Evolutionary conservation across 92 coral and sea anemone genomes (phyloP).

Genomic region (Meandrina meandrites): DNA sequence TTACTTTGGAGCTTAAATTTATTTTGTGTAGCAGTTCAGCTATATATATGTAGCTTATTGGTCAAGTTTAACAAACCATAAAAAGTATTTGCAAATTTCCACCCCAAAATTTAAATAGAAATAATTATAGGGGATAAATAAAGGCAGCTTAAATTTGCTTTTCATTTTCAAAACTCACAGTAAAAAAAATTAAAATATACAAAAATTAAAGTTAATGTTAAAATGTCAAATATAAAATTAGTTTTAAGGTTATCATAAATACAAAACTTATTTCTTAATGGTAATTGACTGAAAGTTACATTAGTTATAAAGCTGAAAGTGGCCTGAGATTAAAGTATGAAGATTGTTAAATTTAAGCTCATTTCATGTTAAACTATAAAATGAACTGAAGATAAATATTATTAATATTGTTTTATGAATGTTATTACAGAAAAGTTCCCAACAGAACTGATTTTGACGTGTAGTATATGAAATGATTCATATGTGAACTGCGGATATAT

Average conservation of each 20-base stretch:
- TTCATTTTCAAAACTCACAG: not conserved
- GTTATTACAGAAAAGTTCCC: not conserved
- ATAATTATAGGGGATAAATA: not conserved
- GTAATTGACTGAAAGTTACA: too few species aligned
- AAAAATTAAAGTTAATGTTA: not conserved
- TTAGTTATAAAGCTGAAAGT: too few species aligned
- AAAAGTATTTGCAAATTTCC: not conserved
- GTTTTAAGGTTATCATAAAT: not conserved
- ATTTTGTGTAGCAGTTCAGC: not conserved
- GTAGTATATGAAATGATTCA: too few species aligned
- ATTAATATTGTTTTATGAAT: too few species aligned
- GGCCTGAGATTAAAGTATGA: not conserved
- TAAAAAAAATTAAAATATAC: not conserved
- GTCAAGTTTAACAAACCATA: not conserved
- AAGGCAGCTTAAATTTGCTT: not conserved
- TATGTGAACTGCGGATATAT: too few species aligned
- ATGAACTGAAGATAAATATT: not conserved
- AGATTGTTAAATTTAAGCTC: not conserved
- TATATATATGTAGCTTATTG: not conserved
- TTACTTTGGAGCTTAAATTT: not conserved
- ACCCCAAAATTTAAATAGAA: not conserved
- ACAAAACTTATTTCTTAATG: not conserved
- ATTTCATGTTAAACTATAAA: not conserved
- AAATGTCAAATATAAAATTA: not conserved
- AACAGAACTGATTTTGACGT: not conserved